Evolutionary conservation across 2,797 vertebrate species (phyloP), one percentile per base, ranked within the genome.

Genomic region (Megalops cyprinoides): DNA sequence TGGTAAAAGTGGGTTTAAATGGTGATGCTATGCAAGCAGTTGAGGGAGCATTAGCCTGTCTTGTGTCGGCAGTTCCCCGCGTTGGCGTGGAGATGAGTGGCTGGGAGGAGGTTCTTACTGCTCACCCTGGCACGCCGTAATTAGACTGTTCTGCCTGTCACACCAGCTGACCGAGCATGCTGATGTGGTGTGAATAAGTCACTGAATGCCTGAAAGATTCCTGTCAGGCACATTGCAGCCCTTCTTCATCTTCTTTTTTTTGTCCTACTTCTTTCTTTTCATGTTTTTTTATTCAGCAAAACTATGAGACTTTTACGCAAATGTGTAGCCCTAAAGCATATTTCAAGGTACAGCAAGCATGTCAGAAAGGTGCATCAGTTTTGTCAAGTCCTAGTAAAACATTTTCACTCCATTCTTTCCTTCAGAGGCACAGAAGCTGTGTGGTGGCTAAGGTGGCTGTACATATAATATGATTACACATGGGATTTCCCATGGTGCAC

Each of bases 111-210:
- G 42, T 48, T 28, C 46, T 48, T 44, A 14, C 42, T 39, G 9
- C 23, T 74, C 37, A 12, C 39, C 23, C 67, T 71, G 67, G 67
- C 71, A 74, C 46, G 28, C 71, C 25, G 31, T 74, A 74, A 74
- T 74, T 74, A 48, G n/a, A 25, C 46, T 74, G 71, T 74, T 74
- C 46, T 39, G 25, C 44, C 71, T 74, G 71, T 74, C 71, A 74
- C 71, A 49, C 44, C 9, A n/a, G 31, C 71, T 1, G 65, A 69
- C 65, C 44, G 34, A 34, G 6, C 8, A 23, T n/a, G 39, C 67
- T 12, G 31, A 65, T 28, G n/a, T 39, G 44, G 67, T n/a, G 37
- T 71, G 18, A 71, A 23, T 42, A 39, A 71, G 67, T n/a, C 39
- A 15, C 67, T 42, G 6, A 15, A 23, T 71, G 18, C n/a, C 37